Evolutionary conservation across 2,888 invertebrate species (phyloP), one percentile per base, ranked within the genome.

Genomic region (Oithona nana): DNA sequence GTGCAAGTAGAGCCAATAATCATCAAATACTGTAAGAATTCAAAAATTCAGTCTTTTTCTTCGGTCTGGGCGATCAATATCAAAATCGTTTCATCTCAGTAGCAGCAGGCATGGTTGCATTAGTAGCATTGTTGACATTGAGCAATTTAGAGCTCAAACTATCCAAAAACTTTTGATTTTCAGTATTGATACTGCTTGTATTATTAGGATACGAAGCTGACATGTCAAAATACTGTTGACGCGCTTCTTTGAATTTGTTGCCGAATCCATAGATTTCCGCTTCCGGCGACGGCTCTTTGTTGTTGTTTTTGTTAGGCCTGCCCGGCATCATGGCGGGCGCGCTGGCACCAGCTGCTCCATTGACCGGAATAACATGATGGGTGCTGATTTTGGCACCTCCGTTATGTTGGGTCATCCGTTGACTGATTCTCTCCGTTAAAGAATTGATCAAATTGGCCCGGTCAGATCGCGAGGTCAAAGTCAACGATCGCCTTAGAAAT

Each of bases 241-340:
- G 20, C 6, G 22, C 16, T 26, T 54, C 54, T 3, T 26, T 20
- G 26, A 54, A 54, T 54, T 24, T 20, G 24, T 16, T 26, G 13
- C 54, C 54, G 26, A 54, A 54, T 3, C 54, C 54, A 54, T 54
- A 54, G 26, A 54, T 54, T 26, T 54, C 54, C 2, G 24, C 54
- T 11, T 54, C 54, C 16, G 54, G 54, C 22, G 54, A 54, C 39
- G 39, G 39, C 39, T 39, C 8, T 39, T 39, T 39, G 39, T 16
- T 39, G 6, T 39, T 39, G 39, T 39, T 39, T 39, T 11, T 16
- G 8, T 39, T 16, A 11, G 39, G 39, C n/a, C n/a, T n/a, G n/a
- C n/a, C n/a, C n/a, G n/a, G n/a, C n/a, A n/a, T n/a, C n/a, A n/a
- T n/a, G 16, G 39, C 39, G 8, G 39, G 6, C 16, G 39, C 6